Base-by-base conservation (phyloP, 2,113 vertebrate genomes). In the Holacanthus passer region DNA sequence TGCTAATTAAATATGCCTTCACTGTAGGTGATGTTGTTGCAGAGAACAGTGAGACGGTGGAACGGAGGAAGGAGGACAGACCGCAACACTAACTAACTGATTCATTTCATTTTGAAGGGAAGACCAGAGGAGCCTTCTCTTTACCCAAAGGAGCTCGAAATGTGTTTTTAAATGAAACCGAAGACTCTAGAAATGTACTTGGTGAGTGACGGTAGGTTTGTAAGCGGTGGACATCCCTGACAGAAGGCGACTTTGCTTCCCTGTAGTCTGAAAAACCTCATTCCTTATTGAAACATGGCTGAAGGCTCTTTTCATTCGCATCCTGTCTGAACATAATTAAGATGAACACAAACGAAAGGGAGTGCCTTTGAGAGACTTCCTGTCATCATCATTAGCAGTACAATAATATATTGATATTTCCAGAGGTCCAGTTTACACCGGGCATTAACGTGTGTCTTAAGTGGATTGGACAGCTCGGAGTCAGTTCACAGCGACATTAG, bases 141-240 rank as follows among this genome's bases (percentile, higher is more conserved):
- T 92, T 99, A 91, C 96, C 97, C 84, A 97, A 95, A 96, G 96
- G 96, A 97, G 96, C 96, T 85, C 95, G 94, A 85, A 96, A 95
- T 94, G 89, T 98, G 91, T 96, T 95, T 94, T 94, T 99, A 87
- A 96, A 96, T 95, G 96, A 97, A 95, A 96, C 93, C 0, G 97
- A 96, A 83, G 95, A 96, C 60, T 95, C 93, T 95, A 96, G 95
- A 96, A 97, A 96, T 91, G 89, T 94, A 1, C 84, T 98, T 89
- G 96, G 96, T 97, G 96, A 98, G 97, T 97, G 62, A 53, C 22
- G 65, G 48, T 5, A 3, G 88, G 87, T 94, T 94, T 95, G 94
- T 69, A 92, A 85, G 93, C 56, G 90, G 93, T 84, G 91, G 94
- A 94, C 96, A 96, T 96, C 95, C 84, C 48, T 9, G 77, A 73